Percentiles rank a stretch among this genome's conserved stretches.
phyloP scores from a whole-genome alignment of 2,888 invertebrate genomes.

The Amphipoea lucens region DNA sequence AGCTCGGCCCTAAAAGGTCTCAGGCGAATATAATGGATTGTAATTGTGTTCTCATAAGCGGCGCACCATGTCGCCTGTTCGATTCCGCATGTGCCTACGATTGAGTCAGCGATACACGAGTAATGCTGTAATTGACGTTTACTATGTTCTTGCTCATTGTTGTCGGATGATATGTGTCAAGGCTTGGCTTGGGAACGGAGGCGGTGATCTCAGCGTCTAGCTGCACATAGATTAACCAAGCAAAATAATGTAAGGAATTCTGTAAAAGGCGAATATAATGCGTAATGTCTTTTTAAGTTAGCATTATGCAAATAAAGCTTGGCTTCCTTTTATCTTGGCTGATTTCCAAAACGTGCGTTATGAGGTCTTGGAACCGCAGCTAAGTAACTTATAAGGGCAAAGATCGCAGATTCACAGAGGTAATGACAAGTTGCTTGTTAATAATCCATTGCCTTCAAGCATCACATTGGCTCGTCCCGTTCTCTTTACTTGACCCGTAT shows the following conservation, averaged over 20 bases:
- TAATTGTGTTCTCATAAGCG: slow-evolving; percentile 89
- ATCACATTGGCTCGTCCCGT: neutral
- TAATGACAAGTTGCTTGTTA: slow-evolving; percentile 39
- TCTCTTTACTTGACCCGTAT: slow-evolving; percentile 35
- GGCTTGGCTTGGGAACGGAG: slow-evolving; percentile 59
- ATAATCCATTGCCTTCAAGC: slow-evolving; percentile 20
- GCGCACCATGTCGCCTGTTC: slow-evolving; percentile 77
- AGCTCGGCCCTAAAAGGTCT: slow-evolving; percentile 83
- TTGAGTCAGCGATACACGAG: slow-evolving; percentile 85
- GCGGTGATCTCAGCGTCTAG: slow-evolving; percentile 57
- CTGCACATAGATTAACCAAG: slow-evolving; percentile 53
- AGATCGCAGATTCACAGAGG: slow-evolving; percentile 30
- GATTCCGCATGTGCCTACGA: slow-evolving; percentile 77
- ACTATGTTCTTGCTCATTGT: slow-evolving; percentile 73
- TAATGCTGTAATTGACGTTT: slow-evolving; percentile 85
- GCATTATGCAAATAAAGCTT: slow-evolving; percentile 42
- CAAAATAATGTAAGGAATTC: slow-evolving; percentile 56
- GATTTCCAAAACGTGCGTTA: slow-evolving; percentile 28
- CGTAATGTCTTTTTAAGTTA: slow-evolving; percentile 46
- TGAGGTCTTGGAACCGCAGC: slow-evolving; percentile 16
- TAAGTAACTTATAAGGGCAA: slow-evolving; percentile 42
- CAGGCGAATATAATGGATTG: slow-evolving; percentile 85
- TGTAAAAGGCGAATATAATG: slow-evolving; percentile 44
- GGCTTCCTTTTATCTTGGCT: slow-evolving; percentile 31
- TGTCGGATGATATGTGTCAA: slow-evolving; percentile 71